These are phyloP conservation scores for Chlamydotis undulata DNA, from an alignment of 2,113 vertebrate species.

Conservation along the genomic window DNA sequence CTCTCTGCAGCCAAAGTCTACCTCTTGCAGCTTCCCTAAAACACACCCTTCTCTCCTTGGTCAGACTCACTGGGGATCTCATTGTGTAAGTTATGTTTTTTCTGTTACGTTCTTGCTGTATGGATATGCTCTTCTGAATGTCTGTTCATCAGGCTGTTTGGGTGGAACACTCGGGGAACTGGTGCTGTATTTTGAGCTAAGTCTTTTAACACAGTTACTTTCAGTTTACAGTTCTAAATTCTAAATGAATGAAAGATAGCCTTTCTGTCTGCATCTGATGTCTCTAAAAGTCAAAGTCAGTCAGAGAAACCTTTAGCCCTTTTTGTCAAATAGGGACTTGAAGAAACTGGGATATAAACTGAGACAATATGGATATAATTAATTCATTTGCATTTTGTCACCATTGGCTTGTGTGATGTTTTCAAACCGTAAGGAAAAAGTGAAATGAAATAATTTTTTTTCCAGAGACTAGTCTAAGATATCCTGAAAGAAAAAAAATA, in stretches of 20 bases:
- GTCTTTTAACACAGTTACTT: neutral
- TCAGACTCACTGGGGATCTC: slow-evolving; percentile 94
- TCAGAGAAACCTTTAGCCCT: neutral
- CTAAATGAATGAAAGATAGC: neutral
- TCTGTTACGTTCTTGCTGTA: fast-evolving
- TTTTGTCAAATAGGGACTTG: neutral
- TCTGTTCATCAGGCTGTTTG: neutral
- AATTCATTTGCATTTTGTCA: neutral
- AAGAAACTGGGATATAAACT: neutral
- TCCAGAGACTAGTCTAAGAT: neutral
- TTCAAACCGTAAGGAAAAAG: neutral
- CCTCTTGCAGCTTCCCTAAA: slow-evolving; percentile 93
- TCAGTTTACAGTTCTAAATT: neutral
- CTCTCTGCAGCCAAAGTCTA: slow-evolving; percentile 91
- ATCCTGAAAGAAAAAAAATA: neutral
- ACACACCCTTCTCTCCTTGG: slow-evolving; percentile 93
- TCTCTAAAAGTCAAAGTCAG: neutral
- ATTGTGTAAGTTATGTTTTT: slow-evolving; percentile 86
- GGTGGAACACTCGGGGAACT: neutral
- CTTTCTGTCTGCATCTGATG: neutral
- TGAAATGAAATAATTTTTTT: neutral
- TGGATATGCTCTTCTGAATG: neutral
- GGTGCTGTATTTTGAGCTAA: neutral
- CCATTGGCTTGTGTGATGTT: neutral
- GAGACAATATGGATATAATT: neutral